These are phyloP conservation scores for Ephestia elutella DNA, from an alignment of 1,140 invertebrate species.

Conservation along the genomic window DNA sequence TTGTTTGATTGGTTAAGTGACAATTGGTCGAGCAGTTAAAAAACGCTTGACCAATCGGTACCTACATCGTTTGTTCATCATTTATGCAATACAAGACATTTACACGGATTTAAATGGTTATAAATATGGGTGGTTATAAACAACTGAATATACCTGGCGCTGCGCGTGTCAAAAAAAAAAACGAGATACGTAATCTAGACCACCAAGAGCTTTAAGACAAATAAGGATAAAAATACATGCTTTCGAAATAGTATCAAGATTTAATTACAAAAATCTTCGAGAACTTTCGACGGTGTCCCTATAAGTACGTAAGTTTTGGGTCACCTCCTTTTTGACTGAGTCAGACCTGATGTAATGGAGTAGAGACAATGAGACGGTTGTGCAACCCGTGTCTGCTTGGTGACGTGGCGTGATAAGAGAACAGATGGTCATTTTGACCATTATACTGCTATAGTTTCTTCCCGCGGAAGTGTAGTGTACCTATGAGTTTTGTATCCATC, in stretches of 20 bases:
- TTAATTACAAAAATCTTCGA: constrained; percentile 18
- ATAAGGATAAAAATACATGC: no score
- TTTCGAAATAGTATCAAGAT: constrained; percentile 7
- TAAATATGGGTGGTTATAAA: no score
- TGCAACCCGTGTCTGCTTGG: background rate
- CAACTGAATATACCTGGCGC: no score
- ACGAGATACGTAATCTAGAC: no score
- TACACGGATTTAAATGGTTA: no score
- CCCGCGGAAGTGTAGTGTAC: background rate
- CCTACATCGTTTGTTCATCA: no score
- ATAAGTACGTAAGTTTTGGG: background rate
- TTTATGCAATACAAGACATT: no score
- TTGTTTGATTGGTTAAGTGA: no score
- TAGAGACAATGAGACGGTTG: background rate
- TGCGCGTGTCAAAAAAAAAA: no score
- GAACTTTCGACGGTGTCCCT: constrained; percentile 8
- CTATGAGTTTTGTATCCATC: background rate
- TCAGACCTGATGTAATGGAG: background rate
- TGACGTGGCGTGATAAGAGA: background rate
- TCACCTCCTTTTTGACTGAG: background rate
- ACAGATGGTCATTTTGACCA: background rate
- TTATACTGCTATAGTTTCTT: background rate
- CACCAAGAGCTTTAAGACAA: no score
- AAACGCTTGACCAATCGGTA: no score
- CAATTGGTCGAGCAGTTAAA: no score